Percentiles rank a stretch among this genome's conserved stretches.
These are phyloP conservation scores for Pharmacophagus antenor DNA, from an alignment of 2,888 invertebrate genomes.

Conservation along the genomic window DNA sequence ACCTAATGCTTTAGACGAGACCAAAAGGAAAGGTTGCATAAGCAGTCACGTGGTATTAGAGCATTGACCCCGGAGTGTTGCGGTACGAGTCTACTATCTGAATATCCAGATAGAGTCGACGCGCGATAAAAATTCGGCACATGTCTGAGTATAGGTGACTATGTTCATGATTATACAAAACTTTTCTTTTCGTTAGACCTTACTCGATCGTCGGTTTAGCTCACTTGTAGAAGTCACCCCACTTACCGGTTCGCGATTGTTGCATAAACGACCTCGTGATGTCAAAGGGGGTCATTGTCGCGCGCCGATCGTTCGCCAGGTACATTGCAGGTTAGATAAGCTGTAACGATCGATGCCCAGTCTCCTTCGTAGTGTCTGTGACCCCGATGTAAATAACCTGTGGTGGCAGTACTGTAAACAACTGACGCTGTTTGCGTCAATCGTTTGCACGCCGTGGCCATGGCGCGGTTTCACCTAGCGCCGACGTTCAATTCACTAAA, in stretches of 20 bases:
- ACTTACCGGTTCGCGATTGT: slow-evolving; percentile 66
- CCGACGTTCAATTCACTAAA: slow-evolving; percentile 40
- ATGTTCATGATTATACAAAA: slow-evolving; percentile 17
- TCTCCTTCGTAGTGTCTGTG: slow-evolving; percentile 78
- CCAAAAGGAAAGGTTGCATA: slow-evolving; percentile 52
- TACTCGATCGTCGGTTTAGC: slow-evolving; percentile 62
- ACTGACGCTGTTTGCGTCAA: slow-evolving; percentile 74
- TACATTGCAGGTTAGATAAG: slow-evolving; percentile 60
- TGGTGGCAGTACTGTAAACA: slow-evolving; percentile 75
- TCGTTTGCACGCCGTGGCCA: slow-evolving; percentile 48
- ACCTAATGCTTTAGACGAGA: slow-evolving; percentile 48
- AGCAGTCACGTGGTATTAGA: slow-evolving; percentile 63
- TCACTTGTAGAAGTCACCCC: slow-evolving; percentile 56
- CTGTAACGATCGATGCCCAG: slow-evolving; percentile 70
- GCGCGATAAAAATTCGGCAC: slow-evolving; percentile 53
- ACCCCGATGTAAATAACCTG: slow-evolving; percentile 81
- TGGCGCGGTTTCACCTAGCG: slow-evolving; percentile 37
- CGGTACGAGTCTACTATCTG: slow-evolving; percentile 59
- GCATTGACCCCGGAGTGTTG: slow-evolving; percentile 64
- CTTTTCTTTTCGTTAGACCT: slow-evolving; percentile 39
- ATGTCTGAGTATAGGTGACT: slow-evolving; percentile 36
- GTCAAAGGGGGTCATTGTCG: slow-evolving; percentile 77
- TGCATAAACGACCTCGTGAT: slow-evolving; percentile 76
- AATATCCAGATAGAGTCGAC: slow-evolving; percentile 58
- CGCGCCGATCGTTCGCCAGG: slow-evolving; percentile 42